phyloP scores from a whole-genome alignment of 2,797 vertebrate species.

The Furcifer pardalis region DNA sequence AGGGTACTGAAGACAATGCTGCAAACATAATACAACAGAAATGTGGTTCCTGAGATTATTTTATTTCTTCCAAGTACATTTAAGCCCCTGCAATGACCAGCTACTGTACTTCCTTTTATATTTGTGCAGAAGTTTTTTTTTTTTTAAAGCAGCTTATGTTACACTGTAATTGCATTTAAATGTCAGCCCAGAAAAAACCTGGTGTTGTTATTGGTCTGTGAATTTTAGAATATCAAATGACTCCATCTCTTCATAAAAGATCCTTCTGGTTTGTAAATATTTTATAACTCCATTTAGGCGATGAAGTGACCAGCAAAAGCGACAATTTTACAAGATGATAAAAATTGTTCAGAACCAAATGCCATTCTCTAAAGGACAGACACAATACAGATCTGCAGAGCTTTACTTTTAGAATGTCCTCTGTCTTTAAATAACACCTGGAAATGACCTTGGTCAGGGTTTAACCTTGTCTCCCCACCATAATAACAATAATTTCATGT shows the following conservation, averaged over 20 bases:
- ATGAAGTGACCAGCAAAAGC: slow-evolving; percentile 1
- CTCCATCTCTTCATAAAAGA: slow-evolving; percentile 33
- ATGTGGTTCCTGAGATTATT: slow-evolving; percentile 32
- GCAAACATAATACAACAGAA: slow-evolving; percentile 44
- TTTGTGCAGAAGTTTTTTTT: slow-evolving; percentile 44
- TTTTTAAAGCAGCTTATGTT: slow-evolving; percentile 28
- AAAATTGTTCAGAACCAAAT: neutral
- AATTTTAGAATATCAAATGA: slow-evolving; percentile 32
- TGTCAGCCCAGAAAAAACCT: slow-evolving; percentile 20
- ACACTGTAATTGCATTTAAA: slow-evolving; percentile 12
- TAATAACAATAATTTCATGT: too few species aligned
- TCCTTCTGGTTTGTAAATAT: slow-evolving; percentile 47
- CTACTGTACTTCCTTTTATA: slow-evolving; percentile 26
- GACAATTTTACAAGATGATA: slow-evolving; percentile 28
- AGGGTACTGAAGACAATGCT: slow-evolving; percentile 52
- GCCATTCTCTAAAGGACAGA: neutral
- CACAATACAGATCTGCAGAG: neutral
- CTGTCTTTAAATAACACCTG: neutral
- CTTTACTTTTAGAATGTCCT: neutral
- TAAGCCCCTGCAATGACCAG: neutral
- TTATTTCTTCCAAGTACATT: slow-evolving; percentile 52
- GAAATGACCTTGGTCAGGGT: too few species aligned
- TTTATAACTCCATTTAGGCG: slow-evolving; percentile 3
- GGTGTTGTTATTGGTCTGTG: slow-evolving; percentile 39
- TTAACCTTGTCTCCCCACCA: neutral